Conservation (phyloP, 23 tunicate species). For the Botrylloides violaceus region DNA sequence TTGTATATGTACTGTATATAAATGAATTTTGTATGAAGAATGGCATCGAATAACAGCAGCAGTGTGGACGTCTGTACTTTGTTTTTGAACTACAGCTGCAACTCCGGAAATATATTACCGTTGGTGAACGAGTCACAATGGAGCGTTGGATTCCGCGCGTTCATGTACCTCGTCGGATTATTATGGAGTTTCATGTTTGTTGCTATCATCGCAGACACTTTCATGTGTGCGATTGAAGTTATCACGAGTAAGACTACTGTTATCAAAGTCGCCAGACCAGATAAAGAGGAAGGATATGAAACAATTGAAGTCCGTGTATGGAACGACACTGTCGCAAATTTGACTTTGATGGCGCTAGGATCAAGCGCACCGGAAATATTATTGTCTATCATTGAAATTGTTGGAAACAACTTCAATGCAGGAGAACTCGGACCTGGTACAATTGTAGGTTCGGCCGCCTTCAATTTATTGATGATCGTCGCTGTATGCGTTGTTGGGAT, state of each 20-base stretch:
- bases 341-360: constrained; percentile 98
- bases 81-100: constrained; percentile 24
- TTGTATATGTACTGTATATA: too few species aligned
- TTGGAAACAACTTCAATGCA: constrained; percentile 66
- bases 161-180: constrained; percentile 65
- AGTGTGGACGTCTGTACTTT: background rate
- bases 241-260: constrained; percentile 76
- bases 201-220: constrained; percentile 87
- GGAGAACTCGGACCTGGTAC: constrained; percentile 95
- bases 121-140: constrained; percentile 79
- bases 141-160: constrained; percentile 54
- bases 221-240: constrained; percentile 96
- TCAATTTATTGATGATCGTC: constrained; percentile 84
- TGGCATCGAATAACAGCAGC: background rate
- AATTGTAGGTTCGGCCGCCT: constrained; percentile 98
- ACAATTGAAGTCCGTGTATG: constrained; percentile 81
- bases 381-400: constrained; percentile 85
- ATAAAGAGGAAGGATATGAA: constrained; percentile 67
- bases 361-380: constrained; percentile 95
- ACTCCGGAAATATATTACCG: constrained; percentile 61
- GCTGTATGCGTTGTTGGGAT: constrained; percentile 83
- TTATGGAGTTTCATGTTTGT: constrained; percentile 91
- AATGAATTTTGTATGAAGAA: too few species aligned
- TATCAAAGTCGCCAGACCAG: constrained; percentile 75
- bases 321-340: constrained; percentile 99